Base-by-base conservation (phyloP, 2,888 invertebrate species). In the Fissipunctia ypsillon region DNA sequence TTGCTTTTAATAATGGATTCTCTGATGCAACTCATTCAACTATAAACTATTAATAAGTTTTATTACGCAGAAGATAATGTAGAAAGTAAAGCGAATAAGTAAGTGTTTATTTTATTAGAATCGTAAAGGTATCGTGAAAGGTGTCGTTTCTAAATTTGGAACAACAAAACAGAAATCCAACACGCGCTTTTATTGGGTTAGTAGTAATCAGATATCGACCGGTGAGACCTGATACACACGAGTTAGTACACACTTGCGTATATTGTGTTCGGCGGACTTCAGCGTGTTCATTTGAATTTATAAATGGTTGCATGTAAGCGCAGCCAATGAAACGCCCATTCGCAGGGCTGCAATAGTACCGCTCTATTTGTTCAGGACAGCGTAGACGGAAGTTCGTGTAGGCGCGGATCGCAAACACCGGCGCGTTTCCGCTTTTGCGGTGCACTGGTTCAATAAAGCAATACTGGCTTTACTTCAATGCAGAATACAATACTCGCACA, bases 361-460 rank as follows among this genome's bases (percentile, higher is more conserved):
- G 93, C 90, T 93, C 92, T 94, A 94, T 94, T 95, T 94, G 94
- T 92, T 92, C 91, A 89, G 93, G 91, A 91, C 90, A 90, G 90
- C 91, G 85, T 87, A 88, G 90, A 89, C 94, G 95, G 95, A 95
- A 94, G 94, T 93, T 88, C 92, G 91, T 92, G 93, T 90, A 90
- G 93, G 94, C 90, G 93, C 92, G 91, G 92, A 90, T 91, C 90
- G 92, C 91, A 90, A 92, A 91, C 93, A 89, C 91, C 89, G 91
- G 88, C 89, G 88, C 85, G 89, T 90, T 93, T 94, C 93, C 94
- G 93, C 88, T 88, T 89, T 86, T 77, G 87, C 82, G 87, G 83
- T 87, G 81, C 74, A 82, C 88, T 84, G 83, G 86, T 85, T 78
- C 75, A 76, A 76, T 76, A 76, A 69, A 76, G 75, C 78, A 76